Conservation (phyloP, 2,113 vertebrate species). For the Ophthalmolycus amberensis region DNA sequence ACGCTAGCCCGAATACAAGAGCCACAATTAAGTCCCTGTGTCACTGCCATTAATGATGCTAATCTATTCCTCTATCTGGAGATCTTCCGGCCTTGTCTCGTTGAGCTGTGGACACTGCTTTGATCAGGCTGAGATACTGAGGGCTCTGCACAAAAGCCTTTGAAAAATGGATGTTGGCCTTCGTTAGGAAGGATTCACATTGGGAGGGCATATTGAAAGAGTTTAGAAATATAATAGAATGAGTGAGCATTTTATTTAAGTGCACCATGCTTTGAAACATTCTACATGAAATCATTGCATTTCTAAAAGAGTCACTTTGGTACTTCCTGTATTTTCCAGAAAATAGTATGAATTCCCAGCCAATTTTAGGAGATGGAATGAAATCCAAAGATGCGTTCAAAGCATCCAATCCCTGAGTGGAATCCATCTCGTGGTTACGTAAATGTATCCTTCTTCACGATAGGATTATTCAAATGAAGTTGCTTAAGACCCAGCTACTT, state of each 20-base stretch:
- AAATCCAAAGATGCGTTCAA: conserved; percentile 40
- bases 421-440: conserved; percentile 60
- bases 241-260: background rate
- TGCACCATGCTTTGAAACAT: background rate
- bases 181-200: background rate
- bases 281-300: background rate
- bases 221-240: background rate
- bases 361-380: conserved; percentile 38
- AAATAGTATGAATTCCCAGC: conserved; percentile 2
- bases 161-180: conserved; percentile 7
- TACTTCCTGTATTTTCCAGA: conserved; percentile 11
- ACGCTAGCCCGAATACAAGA: conserved; percentile 63
- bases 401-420: conserved; percentile 23
- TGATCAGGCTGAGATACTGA: conserved; percentile 49
- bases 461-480: conserved; percentile 68
- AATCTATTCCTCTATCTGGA: conserved; percentile 72
- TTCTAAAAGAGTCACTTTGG: background rate
- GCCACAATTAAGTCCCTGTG: conserved; percentile 71
- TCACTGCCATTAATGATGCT: conserved; percentile 72
- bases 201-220: background rate
- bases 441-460: conserved; percentile 37
- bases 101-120: conserved; percentile 53
- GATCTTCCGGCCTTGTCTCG: conserved; percentile 62
- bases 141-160: conserved; percentile 43
- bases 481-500: conserved; percentile 38